A percentile compares a stretch with the other conserved stretches of the same genome.
Evolutionary conservation across 2,797 vertebrate species (phyloP).

Genomic region (Crocidura indochinensis): DNA sequence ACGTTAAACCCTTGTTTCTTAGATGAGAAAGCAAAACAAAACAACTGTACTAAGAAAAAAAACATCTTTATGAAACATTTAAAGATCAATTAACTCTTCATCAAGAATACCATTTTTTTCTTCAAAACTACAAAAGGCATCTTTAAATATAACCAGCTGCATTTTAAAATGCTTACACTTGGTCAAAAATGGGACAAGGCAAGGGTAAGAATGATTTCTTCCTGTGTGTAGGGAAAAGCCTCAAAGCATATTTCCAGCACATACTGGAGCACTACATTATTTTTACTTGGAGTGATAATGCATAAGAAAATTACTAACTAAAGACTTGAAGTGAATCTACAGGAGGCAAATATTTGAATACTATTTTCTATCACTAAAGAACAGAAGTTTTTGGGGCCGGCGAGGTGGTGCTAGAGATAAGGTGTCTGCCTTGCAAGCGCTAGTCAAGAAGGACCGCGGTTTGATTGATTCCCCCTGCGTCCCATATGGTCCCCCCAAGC

Average conservation of each 20-base stretch:
- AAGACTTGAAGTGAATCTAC: constrained; percentile 58
- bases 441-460: too few species aligned
- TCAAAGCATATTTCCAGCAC: constrained; percentile 54
- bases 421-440: too few species aligned
- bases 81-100: constrained; percentile 75
- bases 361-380: constrained; percentile 44
- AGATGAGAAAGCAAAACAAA: constrained; percentile 74
- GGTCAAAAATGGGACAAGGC: constrained; percentile 53
- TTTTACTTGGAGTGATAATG: constrained; percentile 8
- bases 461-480: too few species aligned
- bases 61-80: constrained; percentile 78
- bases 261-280: background rate
- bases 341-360: constrained; percentile 33
- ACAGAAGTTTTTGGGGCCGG: too few species aligned
- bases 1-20: constrained; percentile 64
- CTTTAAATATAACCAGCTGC: constrained; percentile 77
- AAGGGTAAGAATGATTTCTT: constrained; percentile 31
- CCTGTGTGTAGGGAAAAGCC: background rate
- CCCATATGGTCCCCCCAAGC: too few species aligned
- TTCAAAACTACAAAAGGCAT: constrained; percentile 70
- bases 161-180: constrained; percentile 64
- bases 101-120: constrained; percentile 57
- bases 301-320: constrained; percentile 53
- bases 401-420: too few species aligned
- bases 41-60: constrained; percentile 67